A percentile compares a stretch with the other conserved stretches of the same genome.
These are phyloP conservation scores for Neogale vison DNA, from an alignment of 2,113 vertebrate species.

Conservation along the genomic window DNA sequence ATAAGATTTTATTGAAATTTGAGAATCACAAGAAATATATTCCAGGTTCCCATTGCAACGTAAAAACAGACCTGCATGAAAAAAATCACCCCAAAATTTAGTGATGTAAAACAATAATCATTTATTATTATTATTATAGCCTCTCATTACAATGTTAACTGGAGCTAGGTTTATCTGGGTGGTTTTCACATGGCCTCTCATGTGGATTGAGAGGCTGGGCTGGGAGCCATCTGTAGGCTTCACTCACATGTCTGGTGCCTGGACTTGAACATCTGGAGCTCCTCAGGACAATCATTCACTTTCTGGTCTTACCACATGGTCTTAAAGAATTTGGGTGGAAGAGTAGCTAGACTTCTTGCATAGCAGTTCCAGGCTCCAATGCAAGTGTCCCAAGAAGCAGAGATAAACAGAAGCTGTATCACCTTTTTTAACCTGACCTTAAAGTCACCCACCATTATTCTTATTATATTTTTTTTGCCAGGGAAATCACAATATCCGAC, in stretches of 20 bases:
- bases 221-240: neutral
- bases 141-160: neutral
- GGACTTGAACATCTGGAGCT: neutral
- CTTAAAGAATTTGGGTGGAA: neutral
- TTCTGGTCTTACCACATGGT: neutral
- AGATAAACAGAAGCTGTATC: neutral
- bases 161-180: too few relatives aligned
- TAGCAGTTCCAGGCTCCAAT: neutral
- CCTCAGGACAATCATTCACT: neutral
- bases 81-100: neutral
- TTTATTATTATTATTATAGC: neutral
- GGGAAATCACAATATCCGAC: neutral
- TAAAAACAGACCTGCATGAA: neutral
- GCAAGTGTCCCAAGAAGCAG: neutral
- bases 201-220: neutral
- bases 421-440: neutral
- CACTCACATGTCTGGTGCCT: neutral
- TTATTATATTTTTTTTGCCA: neutral
- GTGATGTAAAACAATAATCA: neutral
- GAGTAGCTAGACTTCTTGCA: neutral
- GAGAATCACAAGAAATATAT: neutral
- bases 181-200: too few relatives aligned
- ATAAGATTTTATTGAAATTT: neutral
- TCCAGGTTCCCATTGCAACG: neutral
- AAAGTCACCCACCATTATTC: too few relatives aligned